Evolutionary conservation across 1,140 invertebrate genomes (phyloP).

Genomic region (Ladona fulva): DNA sequence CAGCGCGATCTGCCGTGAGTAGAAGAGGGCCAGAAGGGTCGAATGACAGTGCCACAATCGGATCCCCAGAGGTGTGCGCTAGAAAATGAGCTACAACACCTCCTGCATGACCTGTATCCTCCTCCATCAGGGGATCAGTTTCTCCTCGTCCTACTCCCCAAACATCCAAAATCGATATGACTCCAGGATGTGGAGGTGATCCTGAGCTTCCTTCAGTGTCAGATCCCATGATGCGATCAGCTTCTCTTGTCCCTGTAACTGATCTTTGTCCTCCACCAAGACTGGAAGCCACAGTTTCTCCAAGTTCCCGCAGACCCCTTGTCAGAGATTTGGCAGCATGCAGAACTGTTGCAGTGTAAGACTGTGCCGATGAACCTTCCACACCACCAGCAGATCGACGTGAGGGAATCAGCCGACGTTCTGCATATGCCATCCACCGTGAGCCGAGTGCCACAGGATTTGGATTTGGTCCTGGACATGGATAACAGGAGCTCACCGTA

Average conservation of each 20-base stretch:
- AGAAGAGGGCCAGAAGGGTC: conserved; percentile 86
- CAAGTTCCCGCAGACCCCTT: conserved; percentile 74
- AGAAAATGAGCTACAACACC: conserved; percentile 77
- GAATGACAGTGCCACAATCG: conserved; percentile 83
- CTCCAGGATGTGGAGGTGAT: conserved; percentile 36
- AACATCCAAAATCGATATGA: conserved; percentile 49
- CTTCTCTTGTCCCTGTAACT: conserved; percentile 28
- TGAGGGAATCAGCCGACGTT: conserved; percentile 69
- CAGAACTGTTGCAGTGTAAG: conserved; percentile 90
- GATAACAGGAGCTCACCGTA: conserved; percentile 81
- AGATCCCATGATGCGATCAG: conserved; percentile 23
- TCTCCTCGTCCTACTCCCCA: conserved; percentile 29
- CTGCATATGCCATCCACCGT: conserved; percentile 60
- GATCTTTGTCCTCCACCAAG: conserved; percentile 53
- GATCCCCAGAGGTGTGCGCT: conserved; percentile 71
- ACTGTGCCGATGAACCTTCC: conserved; percentile 59
- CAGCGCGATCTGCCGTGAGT: conserved; percentile 85
- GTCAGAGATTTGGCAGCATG: conserved; percentile 89
- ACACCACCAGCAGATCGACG: conserved; percentile 79
- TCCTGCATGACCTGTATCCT: neutral
- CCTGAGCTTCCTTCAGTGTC: neutral
- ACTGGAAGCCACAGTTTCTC: conserved; percentile 88
- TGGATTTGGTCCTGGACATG: conserved; percentile 68
- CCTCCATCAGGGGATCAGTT: conserved; percentile 4
- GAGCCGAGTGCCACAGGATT: conserved; percentile 84